Evolutionary conservation across 2,797 vertebrate species (phyloP), one percentile per base, ranked within the genome.

Genomic region (Gambusia yucatana): DNA sequence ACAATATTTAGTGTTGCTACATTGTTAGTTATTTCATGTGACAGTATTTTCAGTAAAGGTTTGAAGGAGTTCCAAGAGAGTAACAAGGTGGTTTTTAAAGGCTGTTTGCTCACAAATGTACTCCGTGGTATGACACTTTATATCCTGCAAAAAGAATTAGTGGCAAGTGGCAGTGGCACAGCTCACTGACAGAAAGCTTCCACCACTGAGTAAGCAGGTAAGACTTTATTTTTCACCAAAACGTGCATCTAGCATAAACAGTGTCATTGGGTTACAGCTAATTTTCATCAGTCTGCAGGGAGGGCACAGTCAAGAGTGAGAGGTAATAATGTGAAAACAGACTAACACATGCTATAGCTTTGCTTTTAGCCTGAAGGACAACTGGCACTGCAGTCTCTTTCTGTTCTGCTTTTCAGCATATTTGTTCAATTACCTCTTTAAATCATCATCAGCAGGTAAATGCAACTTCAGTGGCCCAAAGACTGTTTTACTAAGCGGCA

Each of bases 201-300:
- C n/a, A 72, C 47, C n/a, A 36, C 36, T 70, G 59, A 83, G 61
- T 82, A 63, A 77, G 72, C 47, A 69, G 80, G 73, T 57, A 57
- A 75, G 79, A 77, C 77, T 91, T 91, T 86, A 92, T 87, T 91
- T 81, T 72, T 86, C 77, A 89, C 83, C 90, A 92, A 59, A 30
- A 59, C 11, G 3, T 92, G 90, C 90, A 88, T 65, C 77, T 85
- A 52, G 74, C 82, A 79, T 78, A 11, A 74, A 89, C 79, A 73
- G 72, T 85, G 83, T 80, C 73, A 86, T 82, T 79, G 52, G n/a
- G 70, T 78, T 75, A 86, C 70, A 79, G 69, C 57, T 39, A 73
- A 52, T 82, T 72, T 33, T 78, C 73, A 83, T 67, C 20, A 1
- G 36, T 84, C 82, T 59, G 6, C 78, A 57, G 25, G 47, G 20